Percentiles rank a stretch among this genome's conserved stretches.
phyloP scores from a whole-genome alignment of 1,140 invertebrate genomes.

The Cydia pomonella region DNA sequence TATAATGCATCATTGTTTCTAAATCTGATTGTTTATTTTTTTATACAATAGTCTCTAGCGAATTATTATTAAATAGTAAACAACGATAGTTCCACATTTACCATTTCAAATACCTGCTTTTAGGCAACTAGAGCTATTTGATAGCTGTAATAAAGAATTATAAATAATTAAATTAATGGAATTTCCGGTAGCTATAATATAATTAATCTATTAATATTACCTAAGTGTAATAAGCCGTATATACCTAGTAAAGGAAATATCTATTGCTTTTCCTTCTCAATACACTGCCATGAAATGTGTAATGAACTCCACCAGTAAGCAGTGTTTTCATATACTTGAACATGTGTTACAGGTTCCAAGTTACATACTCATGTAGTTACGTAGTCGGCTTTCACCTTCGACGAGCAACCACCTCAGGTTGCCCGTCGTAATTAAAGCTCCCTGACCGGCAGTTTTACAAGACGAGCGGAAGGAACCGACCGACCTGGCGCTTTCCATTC shows the following conservation, averaged over 20 bases:
- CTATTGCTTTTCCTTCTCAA: neutral
- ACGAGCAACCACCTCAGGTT: conserved; percentile 36
- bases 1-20: too few relatives aligned
- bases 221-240: neutral
- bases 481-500: conserved; percentile 32
- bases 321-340: neutral
- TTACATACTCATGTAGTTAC: conserved; percentile 16
- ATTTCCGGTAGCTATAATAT: neutral
- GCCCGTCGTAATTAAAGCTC: conserved; percentile 42
- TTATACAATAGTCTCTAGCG: too few relatives aligned
- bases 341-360: conserved; percentile 26
- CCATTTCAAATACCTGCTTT: too few relatives aligned
- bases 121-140: neutral
- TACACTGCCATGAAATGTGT: neutral
- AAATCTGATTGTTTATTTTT: too few relatives aligned
- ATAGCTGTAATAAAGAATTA: neutral
- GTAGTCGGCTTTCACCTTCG: conserved; percentile 49
- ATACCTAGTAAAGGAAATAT: conserved; percentile 1
- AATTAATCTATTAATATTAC: too few relatives aligned
- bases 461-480: conserved; percentile 36
- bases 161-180: neutral
- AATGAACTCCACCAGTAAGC: neutral
- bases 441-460: conserved; percentile 33
- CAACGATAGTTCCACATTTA: too few relatives aligned
- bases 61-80: too few relatives aligned